Conservation (phyloP, 2,888 invertebrate genomes). For the Drosophila prolongata region DNA sequence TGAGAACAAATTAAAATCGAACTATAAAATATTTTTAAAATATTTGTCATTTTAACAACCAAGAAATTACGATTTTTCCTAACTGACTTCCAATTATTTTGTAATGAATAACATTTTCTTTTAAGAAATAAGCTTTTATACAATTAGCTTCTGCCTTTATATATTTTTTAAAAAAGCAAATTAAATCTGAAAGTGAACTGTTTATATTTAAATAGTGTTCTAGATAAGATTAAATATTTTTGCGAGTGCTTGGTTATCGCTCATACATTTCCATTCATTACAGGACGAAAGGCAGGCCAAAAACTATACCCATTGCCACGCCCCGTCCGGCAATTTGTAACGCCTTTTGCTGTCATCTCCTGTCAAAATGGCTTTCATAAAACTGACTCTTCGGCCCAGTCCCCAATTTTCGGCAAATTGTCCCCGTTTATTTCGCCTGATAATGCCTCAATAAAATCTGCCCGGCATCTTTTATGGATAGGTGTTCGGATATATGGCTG, state of each 20-base stretch:
- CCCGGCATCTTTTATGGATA: conserved; percentile 39
- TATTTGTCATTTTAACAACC: too few species aligned
- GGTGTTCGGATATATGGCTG: conserved; percentile 45
- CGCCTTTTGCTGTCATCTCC: conserved; percentile 55
- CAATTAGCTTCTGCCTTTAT: too few species aligned
- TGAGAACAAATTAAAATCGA: neutral
- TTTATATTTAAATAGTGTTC: neutral
- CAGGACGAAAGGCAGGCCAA: conserved; percentile 29
- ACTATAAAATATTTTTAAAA: too few species aligned
- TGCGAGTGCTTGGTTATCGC: conserved; percentile 54
- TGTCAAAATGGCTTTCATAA: conserved; percentile 52
- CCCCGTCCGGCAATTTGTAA: conserved; percentile 49
- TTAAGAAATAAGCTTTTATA: too few species aligned
- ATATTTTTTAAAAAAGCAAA: too few species aligned
- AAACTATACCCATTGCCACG: conserved; percentile 60
- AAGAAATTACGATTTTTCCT: too few species aligned
- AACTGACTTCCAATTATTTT: too few species aligned
- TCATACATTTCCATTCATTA: conserved; percentile 65
- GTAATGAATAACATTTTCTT: too few species aligned
- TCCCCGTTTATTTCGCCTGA: conserved; percentile 74
- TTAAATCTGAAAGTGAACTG: too few species aligned
- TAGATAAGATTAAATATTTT: neutral
- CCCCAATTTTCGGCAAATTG: conserved; percentile 64
- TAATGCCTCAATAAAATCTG: conserved; percentile 76
- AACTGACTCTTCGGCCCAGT: conserved; percentile 43